Conservation (phyloP, 2,113 vertebrate species). For the Pteruthius melanotis region DNA sequence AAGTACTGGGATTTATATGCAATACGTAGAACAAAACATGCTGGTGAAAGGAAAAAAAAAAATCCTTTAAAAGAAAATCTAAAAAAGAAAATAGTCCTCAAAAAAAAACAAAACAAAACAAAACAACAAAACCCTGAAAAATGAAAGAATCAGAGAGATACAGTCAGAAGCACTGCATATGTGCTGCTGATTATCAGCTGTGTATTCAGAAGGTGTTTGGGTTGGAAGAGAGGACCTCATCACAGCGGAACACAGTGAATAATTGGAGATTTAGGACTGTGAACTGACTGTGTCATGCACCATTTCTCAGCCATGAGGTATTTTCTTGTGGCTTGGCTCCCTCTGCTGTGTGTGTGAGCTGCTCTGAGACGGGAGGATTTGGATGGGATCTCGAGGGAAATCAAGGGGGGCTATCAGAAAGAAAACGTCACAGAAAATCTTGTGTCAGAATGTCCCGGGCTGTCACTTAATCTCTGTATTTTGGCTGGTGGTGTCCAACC, state of each 20-base stretch:
- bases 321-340: slow-evolving; percentile 23
- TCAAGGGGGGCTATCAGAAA: not conserved
- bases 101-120: not conserved
- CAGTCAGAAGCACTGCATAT: not conserved
- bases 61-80: not conserved
- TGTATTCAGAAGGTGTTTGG: not conserved
- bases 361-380: not conserved
- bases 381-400: not conserved
- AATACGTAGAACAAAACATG: not conserved
- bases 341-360: not conserved
- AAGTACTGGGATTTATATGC: not conserved
- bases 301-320: not conserved
- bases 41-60: not conserved
- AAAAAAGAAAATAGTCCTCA: not conserved
- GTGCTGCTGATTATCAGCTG: not conserved
- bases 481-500: not conserved
- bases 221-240: not conserved
- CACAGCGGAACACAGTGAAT: not conserved
- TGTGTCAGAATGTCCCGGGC: not conserved
- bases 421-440: not conserved
- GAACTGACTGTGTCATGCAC: accelerated
- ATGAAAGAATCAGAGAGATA: not conserved
- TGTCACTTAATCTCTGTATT: accelerated
- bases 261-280: accelerated
- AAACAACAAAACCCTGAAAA: not conserved